These are phyloP conservation scores for Hippocampus barbouri DNA, from an alignment of 2,113 vertebrate species.

Conservation along the genomic window DNA sequence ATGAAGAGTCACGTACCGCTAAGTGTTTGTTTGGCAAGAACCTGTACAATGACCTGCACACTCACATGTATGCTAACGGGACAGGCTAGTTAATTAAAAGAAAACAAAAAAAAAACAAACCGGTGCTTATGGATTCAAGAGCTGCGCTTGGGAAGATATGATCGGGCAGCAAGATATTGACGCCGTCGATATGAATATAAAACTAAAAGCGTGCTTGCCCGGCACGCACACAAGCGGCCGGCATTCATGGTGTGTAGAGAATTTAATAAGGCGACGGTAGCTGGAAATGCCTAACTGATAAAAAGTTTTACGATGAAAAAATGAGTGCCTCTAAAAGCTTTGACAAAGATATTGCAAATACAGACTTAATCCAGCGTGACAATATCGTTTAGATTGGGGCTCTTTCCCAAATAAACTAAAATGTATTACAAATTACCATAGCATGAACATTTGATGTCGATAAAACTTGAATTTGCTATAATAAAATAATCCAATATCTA, in stretches of 20 bases:
- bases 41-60: conserved; percentile 12
- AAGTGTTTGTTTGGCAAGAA: conserved; percentile 31
- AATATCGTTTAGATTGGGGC: background rate
- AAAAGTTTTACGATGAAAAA: conserved; percentile 53
- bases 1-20: conserved; percentile 24
- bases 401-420: too few relatives aligned
- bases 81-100: conserved; percentile 38
- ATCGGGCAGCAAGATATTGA: conserved; percentile 16
- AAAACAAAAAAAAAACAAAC: conserved; percentile 4
- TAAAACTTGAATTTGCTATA: too few relatives aligned
- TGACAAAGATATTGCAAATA: conserved; percentile 32
- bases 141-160: conserved; percentile 17
- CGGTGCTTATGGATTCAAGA: background rate
- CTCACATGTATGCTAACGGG: conserved; percentile 39
- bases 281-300: conserved; percentile 37
- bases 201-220: background rate
- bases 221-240: background rate
- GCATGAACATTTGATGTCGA: too few relatives aligned
- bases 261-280: conserved; percentile 31
- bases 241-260: conserved; percentile 5
- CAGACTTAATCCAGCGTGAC: conserved; percentile 10
- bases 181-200: background rate
- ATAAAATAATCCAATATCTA: too few relatives aligned
- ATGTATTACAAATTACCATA: too few relatives aligned
- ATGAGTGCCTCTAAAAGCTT: conserved; percentile 31